Percentiles rank a stretch among this genome's conserved stretches.
Evolutionary conservation across 2,113 vertebrate species (phyloP).

Genomic region (Callipepla californica): DNA sequence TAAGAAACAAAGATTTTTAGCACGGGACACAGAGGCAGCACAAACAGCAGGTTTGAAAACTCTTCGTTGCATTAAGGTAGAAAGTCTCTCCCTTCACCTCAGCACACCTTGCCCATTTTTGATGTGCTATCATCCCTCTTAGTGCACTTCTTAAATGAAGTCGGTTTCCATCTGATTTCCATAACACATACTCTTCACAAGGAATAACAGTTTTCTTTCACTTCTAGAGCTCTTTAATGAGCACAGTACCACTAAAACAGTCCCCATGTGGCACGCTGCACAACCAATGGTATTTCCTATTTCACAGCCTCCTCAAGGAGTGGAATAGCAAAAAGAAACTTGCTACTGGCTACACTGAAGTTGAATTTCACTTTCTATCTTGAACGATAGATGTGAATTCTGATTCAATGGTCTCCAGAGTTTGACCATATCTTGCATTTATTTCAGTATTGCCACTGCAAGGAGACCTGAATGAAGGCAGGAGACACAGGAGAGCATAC

Average conservation of each 20-base stretch:
- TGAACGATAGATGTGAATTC: background rate
- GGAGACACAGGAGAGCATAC: too few relatives aligned
- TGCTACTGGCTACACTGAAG: background rate
- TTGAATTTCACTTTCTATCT: background rate
- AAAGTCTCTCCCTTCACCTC: background rate
- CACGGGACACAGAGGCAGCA: background rate
- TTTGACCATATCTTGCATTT: background rate
- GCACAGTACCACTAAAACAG: background rate
- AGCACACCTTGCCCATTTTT: background rate
- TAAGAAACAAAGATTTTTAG: constrained; percentile 11
- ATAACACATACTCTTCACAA: background rate
- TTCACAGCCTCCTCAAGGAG: background rate
- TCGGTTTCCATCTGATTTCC: background rate
- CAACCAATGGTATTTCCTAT: background rate
- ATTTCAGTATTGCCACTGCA: background rate
- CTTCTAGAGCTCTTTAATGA: background rate
- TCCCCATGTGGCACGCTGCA: background rate
- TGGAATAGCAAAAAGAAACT: background rate
- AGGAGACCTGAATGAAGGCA: background rate
- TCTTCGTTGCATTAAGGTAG: background rate
- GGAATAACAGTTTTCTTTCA: background rate
- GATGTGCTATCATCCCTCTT: background rate
- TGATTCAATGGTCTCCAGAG: background rate
- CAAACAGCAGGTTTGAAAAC: background rate
- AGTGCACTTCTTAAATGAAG: background rate